These are phyloP conservation scores for Colletes latitarsis DNA, from an alignment of 1,140 invertebrate genomes.

Conservation along the genomic window DNA sequence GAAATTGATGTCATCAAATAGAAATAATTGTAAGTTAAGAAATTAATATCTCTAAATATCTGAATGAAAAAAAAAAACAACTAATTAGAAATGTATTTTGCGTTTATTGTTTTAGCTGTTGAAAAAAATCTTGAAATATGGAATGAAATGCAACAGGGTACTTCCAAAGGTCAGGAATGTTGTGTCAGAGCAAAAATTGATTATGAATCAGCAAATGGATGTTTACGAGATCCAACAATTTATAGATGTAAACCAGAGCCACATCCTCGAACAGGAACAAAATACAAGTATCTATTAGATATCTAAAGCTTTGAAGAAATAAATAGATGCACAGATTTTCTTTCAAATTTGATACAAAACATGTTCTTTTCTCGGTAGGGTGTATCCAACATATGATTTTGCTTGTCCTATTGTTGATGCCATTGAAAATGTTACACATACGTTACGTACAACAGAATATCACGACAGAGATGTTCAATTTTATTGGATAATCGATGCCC, in stretches of 20 bases:
- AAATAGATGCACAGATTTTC: neutral
- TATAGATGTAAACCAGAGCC: conserved; percentile 98
- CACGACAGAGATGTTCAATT: conserved; percentile 99
- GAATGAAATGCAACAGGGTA: conserved; percentile 97
- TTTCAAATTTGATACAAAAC: conserved; percentile 7
- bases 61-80: conserved; percentile 14
- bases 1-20: conserved; percentile 91
- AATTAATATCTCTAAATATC: neutral
- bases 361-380: conserved; percentile 83
- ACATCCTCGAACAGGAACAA: conserved; percentile 95
- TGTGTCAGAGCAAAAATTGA: conserved; percentile 99
- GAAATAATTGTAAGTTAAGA: conserved; percentile 87
- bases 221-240: conserved; percentile 99
- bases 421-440: conserved; percentile 98
- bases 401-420: conserved; percentile 99
- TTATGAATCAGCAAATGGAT: conserved; percentile 98
- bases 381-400: conserved; percentile 99
- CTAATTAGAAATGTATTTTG: conserved; percentile 29
- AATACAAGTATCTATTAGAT: conserved; percentile 92
- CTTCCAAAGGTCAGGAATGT: conserved; percentile 89
- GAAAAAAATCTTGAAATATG: conserved; percentile 95
- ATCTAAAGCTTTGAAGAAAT: neutral
- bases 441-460: conserved; percentile 98
- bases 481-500: conserved; percentile 96
- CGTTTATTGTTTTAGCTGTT: conserved; percentile 83